These are phyloP conservation scores for Subanguina moxae DNA, from an alignment of 1,140 invertebrate species.

Conservation along the genomic window DNA sequence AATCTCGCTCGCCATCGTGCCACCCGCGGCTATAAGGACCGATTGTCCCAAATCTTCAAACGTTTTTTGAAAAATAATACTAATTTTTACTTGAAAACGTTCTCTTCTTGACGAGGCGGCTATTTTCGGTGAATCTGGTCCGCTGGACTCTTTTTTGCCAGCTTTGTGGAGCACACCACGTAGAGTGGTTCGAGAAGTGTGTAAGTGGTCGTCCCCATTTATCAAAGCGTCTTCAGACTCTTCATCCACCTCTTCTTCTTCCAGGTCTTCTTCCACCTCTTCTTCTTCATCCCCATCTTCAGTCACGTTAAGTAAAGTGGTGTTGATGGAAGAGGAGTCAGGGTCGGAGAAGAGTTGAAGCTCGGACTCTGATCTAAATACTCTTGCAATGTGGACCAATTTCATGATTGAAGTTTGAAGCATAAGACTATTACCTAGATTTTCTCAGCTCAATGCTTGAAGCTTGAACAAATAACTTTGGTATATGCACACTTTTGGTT, in stretches of 20 bases:
- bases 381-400: no score
- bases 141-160: neutral
- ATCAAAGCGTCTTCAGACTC: neutral
- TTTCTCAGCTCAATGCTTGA: conserved; percentile 36
- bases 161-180: neutral
- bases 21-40: no score
- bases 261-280: neutral
- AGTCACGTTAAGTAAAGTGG: neutral
- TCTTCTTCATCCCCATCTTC: neutral
- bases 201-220: neutral
- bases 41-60: conserved; percentile 9
- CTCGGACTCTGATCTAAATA: conserved; percentile 9
- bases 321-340: neutral
- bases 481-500: conserved; percentile 33
- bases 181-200: neutral
- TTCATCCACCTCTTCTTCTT: conserved; percentile 1
- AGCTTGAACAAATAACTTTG: conserved; percentile 28
- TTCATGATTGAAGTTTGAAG: neutral
- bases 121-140: neutral
- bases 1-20: no score
- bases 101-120: neutral
- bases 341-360: neutral
- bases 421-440: conserved; percentile 33
- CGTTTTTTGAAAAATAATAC: neutral
- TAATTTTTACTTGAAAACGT: neutral